Conservation (phyloP, 2,797 vertebrate genomes). For the Sphaeramia orbicularis region DNA sequence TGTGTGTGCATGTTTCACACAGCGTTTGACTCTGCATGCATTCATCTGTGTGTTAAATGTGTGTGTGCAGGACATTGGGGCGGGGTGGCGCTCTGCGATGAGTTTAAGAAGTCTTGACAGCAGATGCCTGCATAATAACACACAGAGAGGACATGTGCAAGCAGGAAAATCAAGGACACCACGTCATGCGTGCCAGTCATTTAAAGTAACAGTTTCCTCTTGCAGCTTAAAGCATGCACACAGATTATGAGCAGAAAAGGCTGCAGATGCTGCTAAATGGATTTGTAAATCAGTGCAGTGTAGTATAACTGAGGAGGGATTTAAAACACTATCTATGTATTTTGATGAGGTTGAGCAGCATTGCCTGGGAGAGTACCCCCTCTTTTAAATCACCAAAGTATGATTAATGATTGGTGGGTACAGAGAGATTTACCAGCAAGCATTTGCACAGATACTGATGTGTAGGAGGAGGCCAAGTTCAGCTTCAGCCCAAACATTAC, state of each 20-base stretch:
- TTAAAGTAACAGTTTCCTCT: conserved; percentile 70
- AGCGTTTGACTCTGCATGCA: conserved; percentile 7
- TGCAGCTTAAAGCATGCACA: conserved; percentile 47
- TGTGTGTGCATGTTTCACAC: conserved; percentile 25
- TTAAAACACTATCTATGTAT: conserved; percentile 31
- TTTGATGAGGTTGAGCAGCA: conserved; percentile 17
- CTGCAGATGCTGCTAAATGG: conserved; percentile 66
- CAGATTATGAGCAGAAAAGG: conserved; percentile 67
- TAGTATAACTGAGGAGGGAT: conserved; percentile 44
- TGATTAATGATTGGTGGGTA: conserved; percentile 30
- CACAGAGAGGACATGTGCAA: conserved; percentile 74
- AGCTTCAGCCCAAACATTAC: conserved; percentile 1
- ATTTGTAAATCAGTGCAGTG: conserved; percentile 52
- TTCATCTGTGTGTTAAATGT: conserved; percentile 16
- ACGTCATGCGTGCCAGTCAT: conserved; percentile 70
- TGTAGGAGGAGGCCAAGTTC: conserved; percentile 44
- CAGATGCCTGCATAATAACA: conserved; percentile 77
- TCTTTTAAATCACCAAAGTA: not conserved
- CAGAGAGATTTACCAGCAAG: conserved; percentile 27
- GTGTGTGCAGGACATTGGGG: conserved; percentile 47
- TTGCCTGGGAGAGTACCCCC: conserved; percentile 17
- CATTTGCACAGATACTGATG: conserved; percentile 38
- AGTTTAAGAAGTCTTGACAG: conserved; percentile 84
- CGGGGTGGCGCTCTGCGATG: conserved; percentile 51
- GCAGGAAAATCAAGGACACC: conserved; percentile 73